Percentiles rank a stretch among this genome's conserved stretches.
phyloP scores from a whole-genome alignment of 2,888 invertebrate species.

The Ophion obscuratus region DNA sequence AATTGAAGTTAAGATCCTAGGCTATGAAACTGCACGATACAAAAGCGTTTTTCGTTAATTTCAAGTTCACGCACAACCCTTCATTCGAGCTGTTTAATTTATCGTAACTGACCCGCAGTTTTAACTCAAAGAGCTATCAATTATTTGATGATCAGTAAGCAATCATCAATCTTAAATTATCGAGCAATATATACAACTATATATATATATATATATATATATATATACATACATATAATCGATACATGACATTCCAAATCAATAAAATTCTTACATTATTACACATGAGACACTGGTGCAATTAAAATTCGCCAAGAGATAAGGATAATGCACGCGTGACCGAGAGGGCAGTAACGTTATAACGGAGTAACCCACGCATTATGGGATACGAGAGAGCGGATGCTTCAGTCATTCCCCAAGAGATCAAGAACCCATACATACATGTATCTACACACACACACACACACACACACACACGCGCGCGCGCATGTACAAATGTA shows the following conservation, averaged over 20 bases:
- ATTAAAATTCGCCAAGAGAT: background rate
- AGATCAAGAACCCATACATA: slow-evolving; percentile 26
- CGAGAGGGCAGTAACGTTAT: slow-evolving; percentile 7
- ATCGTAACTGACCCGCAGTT: too few relatives aligned
- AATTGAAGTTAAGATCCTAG: background rate
- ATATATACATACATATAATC: background rate
- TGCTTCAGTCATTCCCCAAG: slow-evolving; percentile 62
- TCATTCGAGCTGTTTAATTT: too few relatives aligned
- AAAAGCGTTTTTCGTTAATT: too few relatives aligned
- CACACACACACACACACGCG: background rate
- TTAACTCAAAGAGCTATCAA: too few relatives aligned
- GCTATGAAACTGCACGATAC: too few relatives aligned
- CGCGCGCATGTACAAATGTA: background rate
- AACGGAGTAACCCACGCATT: background rate
- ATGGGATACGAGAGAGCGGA: slow-evolving; percentile 56
- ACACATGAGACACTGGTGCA: background rate
- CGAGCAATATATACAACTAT: too few relatives aligned
- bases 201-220: background rate
- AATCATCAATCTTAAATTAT: too few relatives aligned
- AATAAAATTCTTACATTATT: background rate
- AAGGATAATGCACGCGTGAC: slow-evolving; percentile 5
- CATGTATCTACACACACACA: background rate
- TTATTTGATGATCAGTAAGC: too few relatives aligned
- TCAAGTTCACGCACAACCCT: too few relatives aligned
- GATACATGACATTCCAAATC: background rate